These are phyloP conservation scores for Drosophila bifasciata DNA, from an alignment of 1,140 invertebrate genomes.

Conservation along the genomic window DNA sequence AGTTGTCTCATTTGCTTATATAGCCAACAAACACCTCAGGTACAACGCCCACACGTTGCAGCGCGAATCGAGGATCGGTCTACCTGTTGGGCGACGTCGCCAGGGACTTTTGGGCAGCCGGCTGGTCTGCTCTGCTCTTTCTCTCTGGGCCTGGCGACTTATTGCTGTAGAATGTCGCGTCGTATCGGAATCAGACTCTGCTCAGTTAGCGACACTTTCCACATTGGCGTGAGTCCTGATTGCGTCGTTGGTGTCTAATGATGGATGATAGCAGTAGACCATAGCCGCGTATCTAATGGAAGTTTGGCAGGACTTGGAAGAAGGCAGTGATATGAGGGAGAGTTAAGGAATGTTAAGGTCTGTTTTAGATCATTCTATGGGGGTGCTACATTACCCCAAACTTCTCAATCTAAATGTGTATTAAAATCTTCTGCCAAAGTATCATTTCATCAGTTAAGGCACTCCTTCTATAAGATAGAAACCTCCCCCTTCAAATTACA, in stretches of 20 bases:
- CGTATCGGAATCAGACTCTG: slow-evolving; percentile 19
- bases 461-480: no score
- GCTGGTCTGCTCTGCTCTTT: slow-evolving; percentile 30
- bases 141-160: no score
- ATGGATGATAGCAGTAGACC: neutral
- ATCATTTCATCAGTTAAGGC: no score
- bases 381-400: no score
- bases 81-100: slow-evolving; percentile 38
- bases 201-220: slow-evolving; percentile 10
- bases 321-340: no score
- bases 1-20: slow-evolving; percentile 55
- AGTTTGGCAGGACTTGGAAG: no score
- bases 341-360: no score
- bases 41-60: slow-evolving; percentile 13
- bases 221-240: slow-evolving; percentile 58
- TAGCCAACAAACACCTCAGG: slow-evolving; percentile 41
- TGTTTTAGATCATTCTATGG: no score
- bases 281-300: no score
- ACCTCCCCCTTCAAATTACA: neutral
- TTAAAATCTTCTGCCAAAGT: no score
- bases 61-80: slow-evolving; percentile 38
- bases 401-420: no score
- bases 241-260: slow-evolving; percentile 47
- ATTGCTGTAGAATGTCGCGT: slow-evolving; percentile 5
- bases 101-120: slow-evolving; percentile 12